A percentile compares a stretch with the other conserved stretches of the same genome.
Evolutionary conservation across 2,888 invertebrate species (phyloP).

Genomic region (Xestobium rufovillosum): DNA sequence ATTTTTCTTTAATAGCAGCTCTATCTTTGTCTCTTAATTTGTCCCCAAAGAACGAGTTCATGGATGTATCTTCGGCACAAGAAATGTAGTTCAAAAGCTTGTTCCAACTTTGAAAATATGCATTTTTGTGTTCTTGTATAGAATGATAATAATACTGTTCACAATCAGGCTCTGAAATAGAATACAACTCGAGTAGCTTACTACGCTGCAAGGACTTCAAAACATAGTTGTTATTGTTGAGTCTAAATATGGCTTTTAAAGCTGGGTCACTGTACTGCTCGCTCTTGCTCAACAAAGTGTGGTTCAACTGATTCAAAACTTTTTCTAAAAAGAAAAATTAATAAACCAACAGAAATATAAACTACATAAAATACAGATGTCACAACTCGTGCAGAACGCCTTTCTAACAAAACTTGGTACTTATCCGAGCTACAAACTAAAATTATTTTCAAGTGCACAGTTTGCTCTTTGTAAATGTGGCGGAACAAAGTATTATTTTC

Average conservation of each 20-base stretch:
- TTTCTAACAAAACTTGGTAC: too few relatives aligned
- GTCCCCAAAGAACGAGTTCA: slow-evolving; percentile 49
- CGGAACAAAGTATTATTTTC: too few relatives aligned
- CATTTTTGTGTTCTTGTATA: slow-evolving; percentile 73
- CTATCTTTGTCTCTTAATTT: slow-evolving; percentile 81
- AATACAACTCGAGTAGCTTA: slow-evolving; percentile 72
- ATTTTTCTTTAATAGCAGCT: slow-evolving; percentile 80
- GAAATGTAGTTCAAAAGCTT: slow-evolving; percentile 69
- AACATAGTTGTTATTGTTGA: slow-evolving; percentile 93
- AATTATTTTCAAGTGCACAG: too few relatives aligned
- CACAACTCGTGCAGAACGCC: too few relatives aligned
- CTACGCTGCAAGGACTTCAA: slow-evolving; percentile 85
- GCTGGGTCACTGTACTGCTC: slow-evolving; percentile 84
- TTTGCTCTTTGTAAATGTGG: too few relatives aligned
- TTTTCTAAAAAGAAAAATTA: slow-evolving; percentile 54
- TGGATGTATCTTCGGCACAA: slow-evolving; percentile 59
- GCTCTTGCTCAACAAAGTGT: slow-evolving; percentile 83
- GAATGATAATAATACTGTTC: slow-evolving; percentile 80
- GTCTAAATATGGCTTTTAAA: slow-evolving; percentile 79
- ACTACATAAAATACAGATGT: too few relatives aligned
- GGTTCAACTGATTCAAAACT: slow-evolving; percentile 82
- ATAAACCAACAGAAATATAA: too few relatives aligned
- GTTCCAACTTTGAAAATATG: slow-evolving; percentile 73
- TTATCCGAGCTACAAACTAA: too few relatives aligned
- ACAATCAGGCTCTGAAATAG: slow-evolving; percentile 76